Evolutionary conservation across 1,140 invertebrate genomes (phyloP).

Genomic region (Archegozetes longisetosus): DNA sequence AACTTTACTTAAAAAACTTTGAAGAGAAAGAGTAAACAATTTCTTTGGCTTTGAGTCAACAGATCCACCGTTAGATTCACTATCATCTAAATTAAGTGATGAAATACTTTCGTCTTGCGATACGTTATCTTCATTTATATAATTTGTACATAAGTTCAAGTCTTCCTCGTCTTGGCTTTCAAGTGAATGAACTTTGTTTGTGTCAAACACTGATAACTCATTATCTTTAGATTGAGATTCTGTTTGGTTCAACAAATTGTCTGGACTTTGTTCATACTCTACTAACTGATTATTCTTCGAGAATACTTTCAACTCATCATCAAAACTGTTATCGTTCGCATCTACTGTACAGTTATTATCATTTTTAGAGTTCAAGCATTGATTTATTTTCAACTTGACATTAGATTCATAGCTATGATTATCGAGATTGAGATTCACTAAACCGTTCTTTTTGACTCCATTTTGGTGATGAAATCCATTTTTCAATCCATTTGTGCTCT

Average conservation of each 20-base stretch:
- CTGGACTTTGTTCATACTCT: neutral
- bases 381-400: neutral
- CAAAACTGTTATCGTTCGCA: neutral
- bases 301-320: too few relatives aligned
- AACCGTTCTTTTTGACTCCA: neutral
- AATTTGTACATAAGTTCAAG: neutral
- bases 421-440: neutral
- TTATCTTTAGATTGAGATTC: neutral
- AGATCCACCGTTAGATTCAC: neutral
- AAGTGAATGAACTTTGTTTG: neutral
- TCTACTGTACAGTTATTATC: neutral
- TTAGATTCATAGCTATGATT: neutral
- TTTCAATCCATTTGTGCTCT: neutral
- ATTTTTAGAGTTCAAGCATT: neutral
- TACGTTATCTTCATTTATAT: neutral
- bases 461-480: neutral
- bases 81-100: neutral
- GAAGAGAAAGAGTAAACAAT: conserved; percentile 43
- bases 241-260: neutral
- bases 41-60: conserved; percentile 43
- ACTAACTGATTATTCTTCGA: too few relatives aligned
- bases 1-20: conserved; percentile 39
- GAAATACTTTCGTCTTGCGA: neutral
- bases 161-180: neutral
- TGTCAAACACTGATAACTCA: neutral